Evolutionary conservation across 2,797 vertebrate genomes (phyloP), one percentile per base, ranked within the genome.

Genomic region (Typhlichthys eigenmanni): DNA sequence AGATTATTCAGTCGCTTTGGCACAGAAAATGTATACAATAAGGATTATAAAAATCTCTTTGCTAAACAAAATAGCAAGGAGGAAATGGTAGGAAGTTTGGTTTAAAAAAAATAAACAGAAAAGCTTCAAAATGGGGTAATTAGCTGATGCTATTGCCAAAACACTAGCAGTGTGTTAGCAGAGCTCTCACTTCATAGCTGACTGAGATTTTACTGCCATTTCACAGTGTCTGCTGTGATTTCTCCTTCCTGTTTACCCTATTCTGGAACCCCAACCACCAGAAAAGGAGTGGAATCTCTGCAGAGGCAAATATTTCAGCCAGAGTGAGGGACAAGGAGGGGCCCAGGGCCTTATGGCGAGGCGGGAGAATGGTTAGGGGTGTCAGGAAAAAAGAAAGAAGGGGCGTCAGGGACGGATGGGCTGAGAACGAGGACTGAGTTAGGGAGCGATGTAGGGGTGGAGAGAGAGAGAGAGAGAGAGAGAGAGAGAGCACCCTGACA

Each of bases 31-130:
- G 85, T 84, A 88, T 88, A 90, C 80, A 87, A 78, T 77, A 73
- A 90, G 88, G 87, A 91, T 90, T 85, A 87, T 81, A 78, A 87
- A 88, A 89, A 91, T 85, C 87, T 89, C 91, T 92, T 91, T 91
- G 89, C 85, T 72, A 91, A 89, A 89, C 88, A 90, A 92, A 90
- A 85, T 80, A 73, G 83, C 74, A 83, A 67, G 74, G 74, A 75
- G 82, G 77, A 85, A 83, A 75, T 72, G 77, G 75, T 75, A 81
- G 80, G 78, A 84, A 81, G 79, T 71, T 81, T 68, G 74, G 82
- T 87, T 89, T 90, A n/a, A 85, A 87, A 90, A 88, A 86, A 89
- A 89, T 84, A 86, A 83, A 19, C 12, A 73, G 59, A 84, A 81
- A 89, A 88, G 85, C 86, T 81, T 67, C 66, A 76, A 86, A 89